Base-by-base conservation (phyloP, 1,140 invertebrate species). In the Maconellicoccus hirsutus region DNA sequence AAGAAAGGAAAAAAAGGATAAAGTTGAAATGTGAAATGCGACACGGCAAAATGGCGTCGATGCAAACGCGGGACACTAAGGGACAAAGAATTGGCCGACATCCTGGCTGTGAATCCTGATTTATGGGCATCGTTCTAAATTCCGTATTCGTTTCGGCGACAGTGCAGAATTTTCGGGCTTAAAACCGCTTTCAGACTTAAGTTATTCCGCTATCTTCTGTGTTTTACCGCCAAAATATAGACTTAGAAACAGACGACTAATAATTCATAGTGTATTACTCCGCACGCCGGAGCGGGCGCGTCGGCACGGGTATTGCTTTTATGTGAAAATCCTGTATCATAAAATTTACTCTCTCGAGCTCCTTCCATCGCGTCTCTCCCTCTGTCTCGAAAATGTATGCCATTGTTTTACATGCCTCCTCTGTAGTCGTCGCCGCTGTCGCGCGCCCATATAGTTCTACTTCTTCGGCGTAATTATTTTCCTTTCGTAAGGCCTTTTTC, bases 91-190 rank as follows among this genome's bases (percentile, higher is more conserved):
- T 66, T 25, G 61, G 61, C 61, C 61, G 61, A 25, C 61, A 66
- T 66, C 61, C 61, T 66, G 61, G 61, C 61, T 66, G 61, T 66
- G 61, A 66, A 66, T 66, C 61, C 61, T 66, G 61, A 66, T 66
- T 66, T 66, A 66, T 66, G 61, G 61, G 25, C 14, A n/a, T 66
- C 42, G 61, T 66, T 66, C 61, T 23, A 25, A 66, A 66, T 66
- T 66, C 61, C 61, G 61, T 66, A 66, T 66, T 66, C 61, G 21
- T 66, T 66, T 66, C 25, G 61, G 25, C 21, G 61, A 23, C 61
- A 66, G 10, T 66, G 61, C 25, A 66, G 61, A 66, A 66, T 66
- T 66, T 66, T 66, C 61, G 25, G 61, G 61, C 61, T 66, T 66
- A 66, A 66, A 66, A 66, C 61, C 61, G 61, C 25, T 66, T 66